Conservation (phyloP, 2,888 invertebrate genomes). For the Heliconius aoede region DNA sequence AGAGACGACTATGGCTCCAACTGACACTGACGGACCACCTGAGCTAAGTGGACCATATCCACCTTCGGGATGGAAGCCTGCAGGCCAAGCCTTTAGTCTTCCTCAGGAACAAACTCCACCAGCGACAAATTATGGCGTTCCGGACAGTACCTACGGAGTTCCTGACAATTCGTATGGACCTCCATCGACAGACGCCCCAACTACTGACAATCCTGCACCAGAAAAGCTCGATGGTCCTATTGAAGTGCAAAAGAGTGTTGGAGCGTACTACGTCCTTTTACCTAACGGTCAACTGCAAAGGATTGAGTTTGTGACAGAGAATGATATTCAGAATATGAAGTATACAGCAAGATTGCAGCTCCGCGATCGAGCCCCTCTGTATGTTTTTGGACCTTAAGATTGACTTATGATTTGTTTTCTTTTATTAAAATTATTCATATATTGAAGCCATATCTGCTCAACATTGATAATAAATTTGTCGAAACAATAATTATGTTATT, state of each 20-base stretch:
- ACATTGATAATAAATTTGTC: slow-evolving; percentile 9
- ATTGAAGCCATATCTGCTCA: not conserved
- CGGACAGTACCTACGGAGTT: slow-evolving; percentile 63
- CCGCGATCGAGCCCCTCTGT: slow-evolving; percentile 67
- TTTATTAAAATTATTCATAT: not conserved
- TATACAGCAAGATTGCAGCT: slow-evolving; percentile 84
- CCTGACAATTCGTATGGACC: slow-evolving; percentile 60
- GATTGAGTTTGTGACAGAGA: slow-evolving; percentile 82
- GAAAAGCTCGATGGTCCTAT: slow-evolving; percentile 70
- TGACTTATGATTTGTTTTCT: not conserved
- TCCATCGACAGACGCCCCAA: slow-evolving; percentile 61
- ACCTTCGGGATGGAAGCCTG: slow-evolving; percentile 76
- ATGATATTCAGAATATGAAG: slow-evolving; percentile 83
- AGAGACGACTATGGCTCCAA: slow-evolving; percentile 59
- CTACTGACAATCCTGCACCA: slow-evolving; percentile 69
- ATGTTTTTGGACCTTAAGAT: slow-evolving; percentile 63
- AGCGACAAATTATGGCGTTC: slow-evolving; percentile 64
- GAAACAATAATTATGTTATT: not conserved
- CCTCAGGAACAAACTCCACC: slow-evolving; percentile 65
- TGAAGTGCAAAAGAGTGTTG: slow-evolving; percentile 79
- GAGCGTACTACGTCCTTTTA: slow-evolving; percentile 85
- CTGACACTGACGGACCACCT: slow-evolving; percentile 59
- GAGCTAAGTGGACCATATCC: slow-evolving; percentile 64
- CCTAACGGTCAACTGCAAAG: slow-evolving; percentile 86
- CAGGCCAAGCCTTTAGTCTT: slow-evolving; percentile 67